These are phyloP conservation scores for Ephialtes manifestator DNA, from an alignment of 2,888 invertebrate species.

Conservation along the genomic window DNA sequence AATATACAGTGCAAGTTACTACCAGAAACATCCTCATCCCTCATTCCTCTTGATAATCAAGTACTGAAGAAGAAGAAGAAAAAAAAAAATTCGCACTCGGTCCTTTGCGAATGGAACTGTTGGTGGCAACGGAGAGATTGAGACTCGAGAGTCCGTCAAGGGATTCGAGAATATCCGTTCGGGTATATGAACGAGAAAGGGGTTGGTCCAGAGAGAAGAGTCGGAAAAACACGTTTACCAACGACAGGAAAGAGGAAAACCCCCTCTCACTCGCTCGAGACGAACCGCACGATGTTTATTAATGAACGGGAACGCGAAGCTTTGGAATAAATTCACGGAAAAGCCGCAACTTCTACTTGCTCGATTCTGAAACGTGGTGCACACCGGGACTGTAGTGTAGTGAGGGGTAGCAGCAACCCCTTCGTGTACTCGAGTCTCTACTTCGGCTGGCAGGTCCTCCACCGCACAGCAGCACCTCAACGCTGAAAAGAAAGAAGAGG, in stretches of 20 bases:
- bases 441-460: conserved; percentile 62
- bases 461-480: conserved; percentile 27
- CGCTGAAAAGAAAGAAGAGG: conserved; percentile 24
- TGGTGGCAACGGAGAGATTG: not conserved
- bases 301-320: conserved; percentile 65
- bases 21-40: conserved; percentile 11
- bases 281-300: conserved; percentile 66
- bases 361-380: conserved; percentile 56
- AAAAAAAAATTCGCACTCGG: not conserved
- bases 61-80: conserved; percentile 1
- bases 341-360: conserved; percentile 67
- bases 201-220: conserved; percentile 22
- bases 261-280: conserved; percentile 41
- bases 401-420: conserved; percentile 44
- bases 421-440: conserved; percentile 57
- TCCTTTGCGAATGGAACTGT: not conserved
- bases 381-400: conserved; percentile 36
- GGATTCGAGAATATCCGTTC: conserved; percentile 38
- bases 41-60: conserved; percentile 23
- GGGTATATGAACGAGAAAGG: conserved; percentile 4
- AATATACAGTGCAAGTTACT: conserved; percentile 28
- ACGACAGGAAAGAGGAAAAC: conserved; percentile 34
- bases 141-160: not conserved
- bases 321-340: conserved; percentile 66
- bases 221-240: conserved; percentile 58